Percentiles rank a stretch among this genome's conserved stretches.
phyloP scores from a whole-genome alignment of 2,888 invertebrate genomes.

The Xestia c-nigrum region DNA sequence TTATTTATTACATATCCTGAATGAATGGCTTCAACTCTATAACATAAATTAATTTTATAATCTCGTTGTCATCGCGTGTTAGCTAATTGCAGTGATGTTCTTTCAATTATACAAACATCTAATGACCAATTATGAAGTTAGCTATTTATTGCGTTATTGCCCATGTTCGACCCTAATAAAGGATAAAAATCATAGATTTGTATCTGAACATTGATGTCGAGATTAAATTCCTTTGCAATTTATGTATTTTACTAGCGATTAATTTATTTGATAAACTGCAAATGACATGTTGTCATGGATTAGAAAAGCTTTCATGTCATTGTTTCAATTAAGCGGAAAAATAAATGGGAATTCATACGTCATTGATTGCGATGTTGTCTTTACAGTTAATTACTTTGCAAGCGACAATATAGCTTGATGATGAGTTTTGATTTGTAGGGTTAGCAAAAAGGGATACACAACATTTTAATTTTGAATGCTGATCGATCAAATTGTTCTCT shows the following conservation, averaged over 20 bases:
- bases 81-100: conserved; percentile 36
- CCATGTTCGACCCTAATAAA: conserved; percentile 24
- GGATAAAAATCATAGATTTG: conserved; percentile 26
- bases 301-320: conserved; percentile 25
- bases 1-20: conserved; percentile 29
- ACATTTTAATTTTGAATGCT: neutral
- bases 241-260: conserved; percentile 4
- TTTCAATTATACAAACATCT: conserved; percentile 28
- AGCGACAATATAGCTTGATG: neutral
- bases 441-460: neutral
- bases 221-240: conserved; percentile 3
- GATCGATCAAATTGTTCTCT: neutral
- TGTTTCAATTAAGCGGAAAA: conserved; percentile 24
- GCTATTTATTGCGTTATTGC: conserved; percentile 26
- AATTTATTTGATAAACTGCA: conserved; percentile 21
- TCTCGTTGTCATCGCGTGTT: conserved; percentile 47
- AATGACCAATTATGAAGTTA: conserved; percentile 40
- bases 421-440: neutral
- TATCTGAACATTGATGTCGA: conserved; percentile 34
- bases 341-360: neutral
- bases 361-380: neutral
- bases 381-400: conserved; percentile 2
- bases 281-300: conserved; percentile 16
- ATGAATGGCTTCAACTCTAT: conserved; percentile 8
- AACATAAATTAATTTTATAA: conserved; percentile 30